Percentiles rank a stretch among this genome's conserved stretches.
Conservation (phyloP, 2,888 invertebrate genomes). For the Amphimallon solstitiale region DNA sequence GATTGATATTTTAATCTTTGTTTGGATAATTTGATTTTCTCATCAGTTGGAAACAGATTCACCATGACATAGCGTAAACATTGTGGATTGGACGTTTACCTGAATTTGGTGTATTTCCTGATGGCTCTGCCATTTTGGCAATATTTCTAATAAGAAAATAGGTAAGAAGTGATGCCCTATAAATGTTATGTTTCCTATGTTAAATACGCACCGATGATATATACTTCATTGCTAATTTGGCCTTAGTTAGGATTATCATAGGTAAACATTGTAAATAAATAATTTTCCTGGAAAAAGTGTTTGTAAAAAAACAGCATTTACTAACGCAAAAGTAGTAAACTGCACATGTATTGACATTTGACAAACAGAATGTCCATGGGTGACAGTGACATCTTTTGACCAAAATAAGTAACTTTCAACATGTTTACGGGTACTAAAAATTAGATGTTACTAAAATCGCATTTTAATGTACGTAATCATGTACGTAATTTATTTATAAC, state of each 20-base stretch:
- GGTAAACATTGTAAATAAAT: slow-evolving; percentile 36
- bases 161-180: slow-evolving; percentile 20
- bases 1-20: background rate
- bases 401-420: too few relatives aligned
- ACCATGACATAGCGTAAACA: background rate
- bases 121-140: slow-evolving; percentile 76
- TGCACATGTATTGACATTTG: background rate
- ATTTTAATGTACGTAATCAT: too few relatives aligned
- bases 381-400: too few relatives aligned
- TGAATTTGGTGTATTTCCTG: slow-evolving; percentile 75
- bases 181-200: slow-evolving; percentile 6
- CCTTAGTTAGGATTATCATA: slow-evolving; percentile 16
- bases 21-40: background rate
- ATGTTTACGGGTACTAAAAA: too few relatives aligned
- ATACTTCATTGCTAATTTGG: slow-evolving; percentile 31
- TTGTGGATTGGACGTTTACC: slow-evolving; percentile 57
- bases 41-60: background rate
- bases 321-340: background rate
- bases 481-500: too few relatives aligned
- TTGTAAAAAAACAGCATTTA: background rate
- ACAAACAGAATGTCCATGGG: too few relatives aligned
- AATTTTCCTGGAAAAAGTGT: slow-evolving; percentile 3
- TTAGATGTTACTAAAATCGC: too few relatives aligned
- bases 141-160: slow-evolving; percentile 55
- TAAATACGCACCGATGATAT: slow-evolving; percentile 12